These are phyloP conservation scores for Lepidotrigona ventralis DNA, from an alignment of 1,140 invertebrate species.

Conservation along the genomic window DNA sequence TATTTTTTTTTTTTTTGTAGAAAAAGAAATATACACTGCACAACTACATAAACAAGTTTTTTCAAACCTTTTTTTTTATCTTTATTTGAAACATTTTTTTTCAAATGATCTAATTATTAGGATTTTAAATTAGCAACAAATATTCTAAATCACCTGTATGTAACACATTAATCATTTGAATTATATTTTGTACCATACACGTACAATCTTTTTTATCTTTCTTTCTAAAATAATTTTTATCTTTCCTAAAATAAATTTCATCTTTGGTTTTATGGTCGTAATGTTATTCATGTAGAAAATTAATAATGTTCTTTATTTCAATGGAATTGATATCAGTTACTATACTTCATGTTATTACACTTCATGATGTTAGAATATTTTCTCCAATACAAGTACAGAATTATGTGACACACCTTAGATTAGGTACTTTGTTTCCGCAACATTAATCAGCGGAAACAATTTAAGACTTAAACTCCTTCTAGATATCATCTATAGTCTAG, in stretches of 20 bases:
- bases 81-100: too few relatives aligned
- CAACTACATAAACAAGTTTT: too few relatives aligned
- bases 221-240: neutral
- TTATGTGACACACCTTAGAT: conserved; percentile 57
- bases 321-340: neutral
- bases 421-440: conserved; percentile 62
- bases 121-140: neutral
- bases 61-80: neutral
- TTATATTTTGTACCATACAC: neutral
- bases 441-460: conserved; percentile 67
- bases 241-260: too few relatives aligned
- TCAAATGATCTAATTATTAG: too few relatives aligned
- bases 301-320: neutral
- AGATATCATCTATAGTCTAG: conserved; percentile 27
- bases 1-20: too few relatives aligned
- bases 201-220: neutral
- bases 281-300: neutral
- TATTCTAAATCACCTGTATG: neutral
- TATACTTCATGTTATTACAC: too few relatives aligned
- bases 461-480: conserved; percentile 40
- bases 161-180: neutral
- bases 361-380: neutral
- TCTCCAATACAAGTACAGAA: neutral
- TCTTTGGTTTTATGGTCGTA: neutral
- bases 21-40: too few relatives aligned